Percentiles rank a stretch among this genome's conserved stretches.
Evolutionary conservation across 2,797 vertebrate species (phyloP).

Genomic region (Pantherophis vulpinus): DNA sequence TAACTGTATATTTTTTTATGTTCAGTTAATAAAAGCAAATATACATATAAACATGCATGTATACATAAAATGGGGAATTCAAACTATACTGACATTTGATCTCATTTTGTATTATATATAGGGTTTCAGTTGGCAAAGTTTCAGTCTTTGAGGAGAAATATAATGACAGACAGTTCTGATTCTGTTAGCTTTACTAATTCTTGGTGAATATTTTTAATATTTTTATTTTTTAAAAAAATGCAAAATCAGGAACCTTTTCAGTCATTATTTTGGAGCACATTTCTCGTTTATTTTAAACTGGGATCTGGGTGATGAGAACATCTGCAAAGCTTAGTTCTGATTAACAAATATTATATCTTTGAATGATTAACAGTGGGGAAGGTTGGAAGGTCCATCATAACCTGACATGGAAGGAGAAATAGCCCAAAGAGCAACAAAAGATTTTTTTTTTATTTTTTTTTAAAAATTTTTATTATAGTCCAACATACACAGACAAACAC

Average conservation of each 20-base stretch:
- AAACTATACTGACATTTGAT: background rate
- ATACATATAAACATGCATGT: no score
- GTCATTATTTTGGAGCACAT: background rate
- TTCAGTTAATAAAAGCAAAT: background rate
- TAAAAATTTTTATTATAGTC: no score
- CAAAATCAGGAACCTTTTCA: background rate
- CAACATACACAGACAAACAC: no score
- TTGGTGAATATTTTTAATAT: background rate
- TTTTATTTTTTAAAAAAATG: background rate
- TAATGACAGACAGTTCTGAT: background rate
- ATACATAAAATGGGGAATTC: background rate
- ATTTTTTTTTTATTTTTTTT: no score
- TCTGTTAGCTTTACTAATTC: background rate
- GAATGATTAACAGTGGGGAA: background rate
- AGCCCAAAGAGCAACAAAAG: background rate
- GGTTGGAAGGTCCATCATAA: background rate
- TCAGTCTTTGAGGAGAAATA: background rate
- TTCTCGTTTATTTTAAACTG: background rate
- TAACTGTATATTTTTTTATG: background rate
- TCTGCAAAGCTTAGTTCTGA: background rate
- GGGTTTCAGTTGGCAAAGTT: background rate
- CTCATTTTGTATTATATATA: background rate
- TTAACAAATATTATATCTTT: background rate
- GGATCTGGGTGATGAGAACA: background rate
- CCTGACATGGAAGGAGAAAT: background rate